Base-by-base conservation (phyloP, 2,113 vertebrate species). In the Calypte anna region DNA sequence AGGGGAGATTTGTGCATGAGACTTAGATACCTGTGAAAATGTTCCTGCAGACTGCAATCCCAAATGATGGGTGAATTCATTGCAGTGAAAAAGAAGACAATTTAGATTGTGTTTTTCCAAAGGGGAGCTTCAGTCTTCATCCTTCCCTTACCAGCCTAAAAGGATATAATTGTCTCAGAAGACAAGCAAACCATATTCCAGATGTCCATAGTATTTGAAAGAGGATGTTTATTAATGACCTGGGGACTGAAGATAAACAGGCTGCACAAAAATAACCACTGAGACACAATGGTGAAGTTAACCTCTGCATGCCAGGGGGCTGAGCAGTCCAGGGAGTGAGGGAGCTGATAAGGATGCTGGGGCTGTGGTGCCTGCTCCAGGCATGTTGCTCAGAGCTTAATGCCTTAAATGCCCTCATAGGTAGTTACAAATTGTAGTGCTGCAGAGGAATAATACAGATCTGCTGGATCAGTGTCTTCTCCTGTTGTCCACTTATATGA, bases 141-240 rank as follows among this genome's bases (percentile, higher is more conserved):
- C 64, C 54, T 93, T 91, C 43, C 58, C 77, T 91, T 82, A 78
- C 53, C 62, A 90, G 33, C 51, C 84, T 91, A 54, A 96, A 94
- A 91, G 58, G 61, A 84, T 86, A 79, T 51, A 3, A 67, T 77
- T 95, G 84, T 92, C 82, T 91, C 79, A 55, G 87, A 83, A 83
- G 68, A 93, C 69, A 91, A 84, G 82, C 24, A 96, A 96, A 73
- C 79, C 85, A 93, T 96, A 91, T 91, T 96, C 94, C 95, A 96
- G 96, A 96, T 95, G 94, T 91, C 88, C 28, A 63, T 82, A 93
- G 54, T 87, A 90, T 96, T 94, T 62, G 77, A 78, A 86, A 76
- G 72, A 96, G 96, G 94, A 94, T 95, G 95, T 94, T 96, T 95
- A 86, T 94, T 93, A 96, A 93, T 72, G 95, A 88, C 62, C 92